Base-by-base conservation (phyloP, 1,140 invertebrate genomes). In the Pomacea maculata region DNA sequence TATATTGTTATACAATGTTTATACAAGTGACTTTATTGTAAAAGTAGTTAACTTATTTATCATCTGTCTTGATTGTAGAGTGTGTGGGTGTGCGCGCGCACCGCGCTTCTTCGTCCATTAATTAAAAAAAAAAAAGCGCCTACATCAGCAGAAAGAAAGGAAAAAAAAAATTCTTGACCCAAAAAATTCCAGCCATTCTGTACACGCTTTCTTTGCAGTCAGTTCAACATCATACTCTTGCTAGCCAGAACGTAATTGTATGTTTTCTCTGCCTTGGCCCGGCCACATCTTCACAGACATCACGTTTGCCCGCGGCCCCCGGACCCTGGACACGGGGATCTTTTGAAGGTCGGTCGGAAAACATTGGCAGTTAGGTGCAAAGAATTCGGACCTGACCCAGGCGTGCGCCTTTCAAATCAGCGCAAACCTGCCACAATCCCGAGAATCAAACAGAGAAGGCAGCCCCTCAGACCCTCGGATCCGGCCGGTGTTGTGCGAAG, bases 401-500 rank as follows among this genome's bases (percentile, higher is more conserved):
- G 73, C 73, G 57, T 75, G 73, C 73, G 45, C 73, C 73, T 55
- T 29, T 57, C 73, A 75, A 75, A 75, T 75, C 73, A 75, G 52
- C n/a, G 55, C 73, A 75, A 75, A 75, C 29, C 73, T 55, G n/a
- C 25, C 52, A 75, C 15, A 75, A 75, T 75, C 73, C 73, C 54
- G 34, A 29, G 7, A 21, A 55, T 77, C 61, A 68, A 77, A 77
- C 75, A 67, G 15, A 68, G 57, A 15, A 67, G 75, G n/a, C 65
- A 25, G 25, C n/a, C 61, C 11, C 19, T 8, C 12, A 45, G n/a
- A 21, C 34, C 21, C 34, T 70, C n/a, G n/a, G n/a, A 70, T 21
- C n/a, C 11, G 34, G 12, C n/a, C n/a, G 34, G 68, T 70, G 34
- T 70, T 77, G 75, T 64, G 65, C 52, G 6, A 21, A 67, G 45